A percentile compares a stretch with the other conserved stretches of the same genome.
These are phyloP conservation scores for Rana temporaria DNA, from an alignment of 2,113 vertebrate genomes.

Conservation along the genomic window DNA sequence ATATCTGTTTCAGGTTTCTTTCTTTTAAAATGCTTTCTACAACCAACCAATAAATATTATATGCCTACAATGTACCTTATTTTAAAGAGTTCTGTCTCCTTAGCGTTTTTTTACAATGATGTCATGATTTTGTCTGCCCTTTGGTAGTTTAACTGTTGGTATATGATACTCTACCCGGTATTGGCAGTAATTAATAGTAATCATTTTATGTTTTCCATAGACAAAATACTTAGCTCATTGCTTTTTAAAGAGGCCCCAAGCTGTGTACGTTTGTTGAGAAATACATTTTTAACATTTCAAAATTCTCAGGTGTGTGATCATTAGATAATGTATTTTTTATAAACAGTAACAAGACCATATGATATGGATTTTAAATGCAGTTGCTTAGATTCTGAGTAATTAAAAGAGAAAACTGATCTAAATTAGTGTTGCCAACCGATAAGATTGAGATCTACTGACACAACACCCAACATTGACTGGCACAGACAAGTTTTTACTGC, in stretches of 20 bases:
- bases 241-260: constrained; percentile 2
- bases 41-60: constrained; percentile 6
- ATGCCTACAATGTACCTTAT: neutral
- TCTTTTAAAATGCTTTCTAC: neutral
- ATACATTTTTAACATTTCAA: constrained; percentile 18
- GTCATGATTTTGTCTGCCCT: neutral
- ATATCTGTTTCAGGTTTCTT: neutral
- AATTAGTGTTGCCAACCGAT: too few species aligned
- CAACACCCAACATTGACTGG: too few species aligned
- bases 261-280: constrained; percentile 7
- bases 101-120: neutral
- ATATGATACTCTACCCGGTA: neutral
- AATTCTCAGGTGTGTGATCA: constrained; percentile 29
- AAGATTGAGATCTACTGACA: too few species aligned
- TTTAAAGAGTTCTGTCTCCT: neutral
- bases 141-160: neutral
- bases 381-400: neutral
- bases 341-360: neutral
- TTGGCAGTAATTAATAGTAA: neutral
- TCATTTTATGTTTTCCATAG: constrained; percentile 24
- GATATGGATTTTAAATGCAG: constrained; percentile 15
- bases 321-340: constrained; percentile 28
- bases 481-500: too few species aligned
- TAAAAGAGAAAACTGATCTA: too few species aligned
- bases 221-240: constrained; percentile 1